phyloP scores from a whole-genome alignment of 1,140 invertebrate genomes.

The Atopsyche davidsoni region DNA sequence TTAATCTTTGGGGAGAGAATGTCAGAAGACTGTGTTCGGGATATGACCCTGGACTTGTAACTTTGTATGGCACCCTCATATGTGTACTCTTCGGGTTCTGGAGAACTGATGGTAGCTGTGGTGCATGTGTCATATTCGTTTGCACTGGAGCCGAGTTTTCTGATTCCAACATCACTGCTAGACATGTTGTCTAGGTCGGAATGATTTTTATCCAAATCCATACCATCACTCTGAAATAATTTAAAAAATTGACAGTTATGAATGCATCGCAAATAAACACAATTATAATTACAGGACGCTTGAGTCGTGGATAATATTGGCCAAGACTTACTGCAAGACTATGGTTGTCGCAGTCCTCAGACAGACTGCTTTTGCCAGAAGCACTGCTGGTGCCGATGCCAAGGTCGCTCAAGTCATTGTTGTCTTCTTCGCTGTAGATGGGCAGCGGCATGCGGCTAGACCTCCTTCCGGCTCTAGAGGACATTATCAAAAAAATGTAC shows the following conservation, averaged over 20 bases:
- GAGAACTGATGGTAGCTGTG: constrained; percentile 54
- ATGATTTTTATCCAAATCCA: constrained; percentile 59
- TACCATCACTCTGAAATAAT: constrained; percentile 56
- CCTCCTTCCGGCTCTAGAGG: constrained; percentile 53
- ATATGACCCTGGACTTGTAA: constrained; percentile 66
- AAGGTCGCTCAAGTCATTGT: constrained; percentile 74
- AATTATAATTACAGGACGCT: not conserved
- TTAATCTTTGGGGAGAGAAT: constrained; percentile 37
- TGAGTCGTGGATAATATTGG: not conserved
- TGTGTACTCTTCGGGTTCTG: constrained; percentile 70
- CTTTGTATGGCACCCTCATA: constrained; percentile 81
- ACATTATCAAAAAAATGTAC: too few relatives aligned
- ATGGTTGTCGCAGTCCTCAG: constrained; percentile 64
- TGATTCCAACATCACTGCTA: constrained; percentile 39
- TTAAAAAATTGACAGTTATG: constrained; percentile 1
- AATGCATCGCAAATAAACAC: not conserved
- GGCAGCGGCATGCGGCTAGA: constrained; percentile 54
- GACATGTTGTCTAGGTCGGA: constrained; percentile 54
- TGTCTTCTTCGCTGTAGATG: constrained; percentile 69
- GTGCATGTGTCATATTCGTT: constrained; percentile 57
- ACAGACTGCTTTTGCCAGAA: constrained; percentile 64
- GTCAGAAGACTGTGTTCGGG: constrained; percentile 42
- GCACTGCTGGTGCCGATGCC: constrained; percentile 73
- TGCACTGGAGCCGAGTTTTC: constrained; percentile 45
- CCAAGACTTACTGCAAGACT: constrained; percentile 57